These are phyloP conservation scores for Dynastes tityus DNA, from an alignment of 2,888 invertebrate genomes.

Conservation along the genomic window DNA sequence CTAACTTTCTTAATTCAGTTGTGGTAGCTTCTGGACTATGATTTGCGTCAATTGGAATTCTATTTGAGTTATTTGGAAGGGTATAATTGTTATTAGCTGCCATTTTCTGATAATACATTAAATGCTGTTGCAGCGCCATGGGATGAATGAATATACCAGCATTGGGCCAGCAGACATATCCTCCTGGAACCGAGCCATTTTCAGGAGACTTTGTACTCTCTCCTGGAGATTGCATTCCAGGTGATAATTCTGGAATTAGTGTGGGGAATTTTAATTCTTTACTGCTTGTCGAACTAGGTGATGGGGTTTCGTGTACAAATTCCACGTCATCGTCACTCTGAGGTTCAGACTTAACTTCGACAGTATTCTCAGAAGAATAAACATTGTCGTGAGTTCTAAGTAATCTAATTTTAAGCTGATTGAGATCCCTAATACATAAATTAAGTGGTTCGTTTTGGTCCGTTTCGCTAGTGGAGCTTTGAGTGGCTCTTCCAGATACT, in stretches of 20 bases:
- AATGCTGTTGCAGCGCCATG: slow-evolving; percentile 80
- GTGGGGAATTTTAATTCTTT: slow-evolving; percentile 59
- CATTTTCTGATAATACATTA: slow-evolving; percentile 83
- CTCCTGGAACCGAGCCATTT: slow-evolving; percentile 68
- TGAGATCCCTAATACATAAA: slow-evolving; percentile 85
- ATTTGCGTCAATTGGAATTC: slow-evolving; percentile 59
- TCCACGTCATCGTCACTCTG: slow-evolving; percentile 74
- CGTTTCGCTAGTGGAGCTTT: slow-evolving; percentile 63
- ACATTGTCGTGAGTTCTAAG: slow-evolving; percentile 77
- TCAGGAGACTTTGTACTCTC: slow-evolving; percentile 70
- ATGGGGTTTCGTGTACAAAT: slow-evolving; percentile 65
- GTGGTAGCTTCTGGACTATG: slow-evolving; percentile 50
- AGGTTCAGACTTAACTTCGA: slow-evolving; percentile 76
- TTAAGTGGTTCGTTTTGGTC: slow-evolving; percentile 85
- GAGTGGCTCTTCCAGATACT: slow-evolving; percentile 68
- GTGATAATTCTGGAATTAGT: slow-evolving; percentile 57
- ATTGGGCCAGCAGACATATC: slow-evolving; percentile 81
- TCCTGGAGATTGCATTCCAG: slow-evolving; percentile 66
- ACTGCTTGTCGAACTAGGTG: slow-evolving; percentile 60
- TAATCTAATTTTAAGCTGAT: slow-evolving; percentile 79
- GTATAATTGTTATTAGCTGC: slow-evolving; percentile 72
- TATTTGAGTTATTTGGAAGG: slow-evolving; percentile 62
- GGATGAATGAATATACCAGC: slow-evolving; percentile 83
- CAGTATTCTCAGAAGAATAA: slow-evolving; percentile 71
- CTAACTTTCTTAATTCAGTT: slow-evolving; percentile 67